Evolutionary conservation across 2,113 vertebrate genomes (phyloP).

Genomic region (Anolis carolinensis): DNA sequence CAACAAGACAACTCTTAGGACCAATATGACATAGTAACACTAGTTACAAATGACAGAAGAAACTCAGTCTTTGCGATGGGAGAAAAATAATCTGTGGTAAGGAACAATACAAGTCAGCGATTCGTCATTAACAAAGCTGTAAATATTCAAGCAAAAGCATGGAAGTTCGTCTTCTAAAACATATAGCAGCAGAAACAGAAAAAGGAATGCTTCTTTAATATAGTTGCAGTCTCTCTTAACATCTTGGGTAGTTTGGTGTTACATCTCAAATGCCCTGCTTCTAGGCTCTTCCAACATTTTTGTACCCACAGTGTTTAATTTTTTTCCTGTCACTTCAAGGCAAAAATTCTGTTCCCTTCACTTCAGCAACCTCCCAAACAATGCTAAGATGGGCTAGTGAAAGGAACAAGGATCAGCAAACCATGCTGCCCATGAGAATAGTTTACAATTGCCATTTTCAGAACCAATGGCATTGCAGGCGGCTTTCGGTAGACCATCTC

Average conservation of each 20-base stretch:
- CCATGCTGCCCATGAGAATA: not conserved
- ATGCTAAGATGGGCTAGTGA: conserved; percentile 8
- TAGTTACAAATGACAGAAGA: not conserved
- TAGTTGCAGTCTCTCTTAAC: not conserved
- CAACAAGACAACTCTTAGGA: not conserved
- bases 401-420: conserved; percentile 31
- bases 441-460: conserved; percentile 11
- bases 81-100: conserved; percentile 13
- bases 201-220: conserved; percentile 39
- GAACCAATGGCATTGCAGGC: conserved; percentile 59
- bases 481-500: conserved; percentile 60
- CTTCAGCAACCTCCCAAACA: conserved; percentile 32
- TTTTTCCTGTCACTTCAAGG: conserved; percentile 15
- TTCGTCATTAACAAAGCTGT: conserved; percentile 51
- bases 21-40: no score
- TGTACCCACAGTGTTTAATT: not conserved
- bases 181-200: conserved; percentile 51
- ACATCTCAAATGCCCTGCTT: not conserved
- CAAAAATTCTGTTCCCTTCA: not conserved
- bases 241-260: not conserved
- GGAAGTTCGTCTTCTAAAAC: conserved; percentile 43
- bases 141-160: conserved; percentile 62
- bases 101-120: conserved; percentile 16
- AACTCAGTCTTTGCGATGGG: not conserved
- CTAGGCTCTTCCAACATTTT: conserved; percentile 6